Percentiles rank a stretch among this genome's conserved stretches.
These are phyloP conservation scores for Holotrichia oblita DNA, from an alignment of 1,140 invertebrate species.

Conservation along the genomic window DNA sequence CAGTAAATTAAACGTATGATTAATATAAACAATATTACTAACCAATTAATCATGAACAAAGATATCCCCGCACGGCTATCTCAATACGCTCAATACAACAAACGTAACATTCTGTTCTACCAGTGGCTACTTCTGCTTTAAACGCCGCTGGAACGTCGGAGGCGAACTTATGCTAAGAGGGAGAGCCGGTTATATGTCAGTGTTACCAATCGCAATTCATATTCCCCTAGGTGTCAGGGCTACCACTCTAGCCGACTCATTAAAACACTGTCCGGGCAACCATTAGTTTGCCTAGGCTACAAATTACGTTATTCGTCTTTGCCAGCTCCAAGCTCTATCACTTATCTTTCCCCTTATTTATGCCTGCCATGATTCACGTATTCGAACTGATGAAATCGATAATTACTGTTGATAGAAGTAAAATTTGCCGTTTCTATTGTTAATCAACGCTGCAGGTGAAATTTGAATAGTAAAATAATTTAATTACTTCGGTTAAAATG, in stretches of 20 bases:
- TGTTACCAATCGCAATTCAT: constrained; percentile 60
- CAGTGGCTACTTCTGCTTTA: constrained; percentile 28
- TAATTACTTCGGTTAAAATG: no score
- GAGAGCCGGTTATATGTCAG: constrained; percentile 53
- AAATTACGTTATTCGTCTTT: constrained; percentile 62
- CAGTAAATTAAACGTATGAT: no score
- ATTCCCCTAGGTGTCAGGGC: constrained; percentile 59
- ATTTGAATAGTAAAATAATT: background rate
- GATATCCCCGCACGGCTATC: background rate
- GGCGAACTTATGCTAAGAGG: background rate
- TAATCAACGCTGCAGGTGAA: background rate
- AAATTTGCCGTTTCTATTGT: background rate
- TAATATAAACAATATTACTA: background rate
- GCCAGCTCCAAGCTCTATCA: constrained; percentile 57
- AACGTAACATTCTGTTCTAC: background rate
- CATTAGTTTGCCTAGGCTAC: constrained; percentile 59
- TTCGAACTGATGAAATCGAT: constrained; percentile 38
- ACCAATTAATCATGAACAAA: background rate
- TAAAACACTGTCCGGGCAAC: constrained; percentile 61
- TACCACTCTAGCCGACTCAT: constrained; percentile 59
- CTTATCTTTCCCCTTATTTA: constrained; percentile 47
- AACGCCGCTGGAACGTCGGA: constrained; percentile 21
- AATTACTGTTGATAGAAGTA: constrained; percentile 14
- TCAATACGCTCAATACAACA: no score
- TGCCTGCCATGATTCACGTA: constrained; percentile 36